Base-by-base conservation (phyloP, 2,797 vertebrate species). In the Aeoliscus strigatus region DNA sequence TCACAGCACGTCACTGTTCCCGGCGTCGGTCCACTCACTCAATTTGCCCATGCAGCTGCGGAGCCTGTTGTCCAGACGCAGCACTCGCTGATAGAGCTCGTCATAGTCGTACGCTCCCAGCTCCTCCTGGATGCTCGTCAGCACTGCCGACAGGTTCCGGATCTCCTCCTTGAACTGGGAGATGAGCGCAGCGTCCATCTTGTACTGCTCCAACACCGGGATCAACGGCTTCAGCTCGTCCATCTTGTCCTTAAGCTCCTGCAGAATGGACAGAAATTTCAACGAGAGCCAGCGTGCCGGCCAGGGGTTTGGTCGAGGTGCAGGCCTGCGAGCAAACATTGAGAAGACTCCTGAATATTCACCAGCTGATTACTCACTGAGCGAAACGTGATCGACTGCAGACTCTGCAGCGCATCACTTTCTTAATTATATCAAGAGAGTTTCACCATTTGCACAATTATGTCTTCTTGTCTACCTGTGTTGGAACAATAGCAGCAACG, bases 231-330 rank as follows among this genome's bases (percentile, higher is more conserved):
- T 86, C 40, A 98, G 90, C 72, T 96, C 93, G 14, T 96, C 93
- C 96, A 99, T 99, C 72, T 94, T 95, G 73, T 96, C 95, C 56
- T 93, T 93, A 65, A 99, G 69, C 77, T 99, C 95, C 96, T 99
- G 73, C 58, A 60, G 34, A 58, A 51, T 39, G 15, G 39, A 59
- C 35, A 49, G 6, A 27, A 23, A 31, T 23, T 11, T 9, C 29
- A n/a, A n/a, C n/a, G n/a, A n/a, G n/a, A n/a, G n/a, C n/a, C n/a
- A n/a, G n/a, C n/a, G n/a, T n/a, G n/a, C n/a, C n/a, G n/a, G n/a
- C n/a, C n/a, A n/a, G n/a, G n/a, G n/a, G n/a, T n/a, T n/a, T n/a
- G n/a, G n/a, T n/a, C n/a, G n/a, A n/a, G n/a, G n/a, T n/a, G n/a
- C n/a, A n/a, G n/a, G n/a, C n/a, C n/a, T n/a, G n/a, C n/a, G n/a